A percentile compares a stretch with the other conserved stretches of the same genome.
Evolutionary conservation across 2,113 vertebrate genomes (phyloP).

Genomic region (Trogon melanurus): DNA sequence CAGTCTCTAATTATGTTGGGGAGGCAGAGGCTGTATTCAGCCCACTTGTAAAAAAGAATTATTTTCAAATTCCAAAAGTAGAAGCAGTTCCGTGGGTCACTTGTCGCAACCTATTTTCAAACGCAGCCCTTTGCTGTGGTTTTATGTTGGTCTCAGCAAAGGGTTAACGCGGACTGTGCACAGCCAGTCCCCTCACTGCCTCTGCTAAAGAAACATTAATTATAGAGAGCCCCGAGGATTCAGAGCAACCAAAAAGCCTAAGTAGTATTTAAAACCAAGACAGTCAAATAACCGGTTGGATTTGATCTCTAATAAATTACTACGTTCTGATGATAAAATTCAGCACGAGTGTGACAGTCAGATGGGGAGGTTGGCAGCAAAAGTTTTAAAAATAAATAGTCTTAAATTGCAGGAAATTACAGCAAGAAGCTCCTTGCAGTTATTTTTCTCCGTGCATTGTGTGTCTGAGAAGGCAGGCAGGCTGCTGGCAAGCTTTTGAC

Average conservation of each 20-base stretch:
- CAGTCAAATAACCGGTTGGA: conserved; percentile 65
- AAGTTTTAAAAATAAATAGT: conserved; percentile 70
- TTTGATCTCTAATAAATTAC: conserved; percentile 72
- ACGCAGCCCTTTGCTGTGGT: not conserved
- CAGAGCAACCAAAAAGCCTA: conserved; percentile 28
- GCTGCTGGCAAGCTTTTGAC: conserved; percentile 44
- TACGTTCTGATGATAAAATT: conserved; percentile 41
- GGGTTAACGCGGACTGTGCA: conserved; percentile 42
- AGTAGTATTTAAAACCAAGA: conserved; percentile 62
- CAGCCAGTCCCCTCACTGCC: not conserved
- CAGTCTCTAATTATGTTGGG: not conserved
- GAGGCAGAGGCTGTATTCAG: not conserved
- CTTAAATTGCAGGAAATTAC: conserved; percentile 67
- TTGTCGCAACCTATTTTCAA: fast-evolving
- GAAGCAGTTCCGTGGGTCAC: not conserved
- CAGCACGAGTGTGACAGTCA: conserved; percentile 48
- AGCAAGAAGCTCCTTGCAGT: conserved; percentile 33
- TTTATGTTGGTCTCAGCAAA: not conserved
- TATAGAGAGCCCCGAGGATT: conserved; percentile 49
- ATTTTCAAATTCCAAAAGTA: not conserved
- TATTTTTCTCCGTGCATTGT: not conserved
- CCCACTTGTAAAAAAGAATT: not conserved
- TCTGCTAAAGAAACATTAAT: conserved; percentile 62
- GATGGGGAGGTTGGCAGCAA: conserved; percentile 38
- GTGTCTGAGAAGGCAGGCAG: conserved; percentile 33